Evolutionary conservation across 2,888 invertebrate genomes (phyloP), one percentile per base, ranked within the genome.

Genomic region (Ptychoptera contaminata): DNA sequence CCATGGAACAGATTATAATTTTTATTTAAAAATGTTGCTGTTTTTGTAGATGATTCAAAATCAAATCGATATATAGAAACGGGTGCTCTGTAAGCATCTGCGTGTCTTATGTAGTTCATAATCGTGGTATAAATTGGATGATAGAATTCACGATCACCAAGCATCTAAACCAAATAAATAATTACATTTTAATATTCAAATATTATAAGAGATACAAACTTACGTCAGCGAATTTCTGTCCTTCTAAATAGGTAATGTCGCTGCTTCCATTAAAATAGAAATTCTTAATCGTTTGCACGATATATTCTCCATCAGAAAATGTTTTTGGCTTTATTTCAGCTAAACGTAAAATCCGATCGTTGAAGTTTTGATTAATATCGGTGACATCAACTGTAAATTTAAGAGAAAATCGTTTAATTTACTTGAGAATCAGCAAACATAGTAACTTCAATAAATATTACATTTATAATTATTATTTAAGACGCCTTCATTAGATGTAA

Each of bases 11-110:
- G 64, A 34, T 62, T 62, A 47, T 60, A 61, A 43, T 60, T 46
- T 1, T 50, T 51, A 9, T 46, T 30, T 1, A 69, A 65, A 51
- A 67, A 72, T 2, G 65, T 46, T 16, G 59, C 54, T 2, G 68
- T 61, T 50, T 65, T 72, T 2, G 65, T 63, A 42, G 61, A 51
- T 1, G 56, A 51, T 0, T 73, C 56, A 48, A 68, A 73, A 43
- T 63, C 60, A 47, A 73, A 70, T 51, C 63, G 63, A 48, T 71
- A 71, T 41, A 70, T 50, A 56, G 63, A 72, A 12, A 71, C 57
- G 2, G 67, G 67, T 46, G 55, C 53, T 29, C 58, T 58, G 1
- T 50, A 42, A 1, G 52, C 43, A 35, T 58, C 49, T 0, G 54
- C 51, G 0, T 51, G 51, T 29, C 44, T 36, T 1, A 59, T 45